Percentiles rank a stretch among this genome's conserved stretches.
Conservation (phyloP, 30 jellyfish, hydroid and myxozoan genomes). For the Chrysaora quinquecirrha region DNA sequence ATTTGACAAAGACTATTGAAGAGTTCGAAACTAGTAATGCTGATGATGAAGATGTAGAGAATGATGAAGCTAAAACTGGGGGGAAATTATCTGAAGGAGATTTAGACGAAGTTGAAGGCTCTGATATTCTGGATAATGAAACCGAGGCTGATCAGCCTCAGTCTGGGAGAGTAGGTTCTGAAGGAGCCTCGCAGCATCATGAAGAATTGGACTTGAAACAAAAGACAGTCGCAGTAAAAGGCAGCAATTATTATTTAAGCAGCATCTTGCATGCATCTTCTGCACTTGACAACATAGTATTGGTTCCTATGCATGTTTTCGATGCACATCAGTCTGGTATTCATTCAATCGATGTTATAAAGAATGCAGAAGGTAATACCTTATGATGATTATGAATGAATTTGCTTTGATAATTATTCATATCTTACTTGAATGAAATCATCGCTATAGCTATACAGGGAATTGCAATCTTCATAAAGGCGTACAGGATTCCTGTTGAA, state of each 20-base stretch:
- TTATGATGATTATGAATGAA: too few species aligned
- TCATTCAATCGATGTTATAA: slow-evolving; percentile 57
- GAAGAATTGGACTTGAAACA: background rate
- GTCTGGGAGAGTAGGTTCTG: background rate
- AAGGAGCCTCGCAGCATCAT: background rate
- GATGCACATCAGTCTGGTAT: slow-evolving; percentile 85
- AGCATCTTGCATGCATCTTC: slow-evolving; percentile 20
- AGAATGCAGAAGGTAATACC: slow-evolving; percentile 3
- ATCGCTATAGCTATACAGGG: too few species aligned
- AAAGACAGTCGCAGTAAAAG: background rate
- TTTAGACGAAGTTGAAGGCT: background rate
- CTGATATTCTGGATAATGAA: background rate
- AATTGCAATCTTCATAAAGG: too few species aligned
- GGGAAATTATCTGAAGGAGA: too few species aligned
- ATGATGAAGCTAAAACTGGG: background rate
- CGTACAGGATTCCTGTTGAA: too few species aligned
- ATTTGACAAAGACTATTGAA: slow-evolving; percentile 21
- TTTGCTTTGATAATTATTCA: too few species aligned
- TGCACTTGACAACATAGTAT: slow-evolving; percentile 1
- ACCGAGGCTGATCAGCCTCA: background rate
- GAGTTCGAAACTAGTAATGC: background rate
- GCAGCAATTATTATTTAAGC: slow-evolving; percentile 2
- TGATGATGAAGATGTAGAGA: background rate
- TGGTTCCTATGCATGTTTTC: slow-evolving; percentile 45
- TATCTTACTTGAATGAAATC: too few species aligned